Conservation (phyloP, 2,797 vertebrate genomes). For the Chiloscyllium punctatum region DNA sequence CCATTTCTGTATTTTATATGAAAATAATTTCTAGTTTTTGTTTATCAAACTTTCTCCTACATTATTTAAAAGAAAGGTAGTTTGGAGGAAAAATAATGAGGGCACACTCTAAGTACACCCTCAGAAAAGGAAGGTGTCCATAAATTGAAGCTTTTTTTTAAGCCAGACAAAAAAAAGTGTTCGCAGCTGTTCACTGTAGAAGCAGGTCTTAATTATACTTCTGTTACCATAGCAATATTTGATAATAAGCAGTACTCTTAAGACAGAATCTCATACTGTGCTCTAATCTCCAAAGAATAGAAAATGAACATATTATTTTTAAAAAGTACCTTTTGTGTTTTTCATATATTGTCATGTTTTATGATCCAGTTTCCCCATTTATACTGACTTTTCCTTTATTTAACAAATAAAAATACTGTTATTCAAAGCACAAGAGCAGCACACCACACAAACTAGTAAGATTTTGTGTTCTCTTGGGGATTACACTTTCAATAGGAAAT, state of each 20-base stretch:
- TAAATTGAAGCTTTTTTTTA: slow-evolving; percentile 27
- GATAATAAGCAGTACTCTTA: slow-evolving; percentile 33
- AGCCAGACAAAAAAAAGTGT: slow-evolving; percentile 1
- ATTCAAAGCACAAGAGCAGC: slow-evolving; percentile 2
- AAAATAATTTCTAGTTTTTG: neutral
- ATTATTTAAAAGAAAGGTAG: neutral
- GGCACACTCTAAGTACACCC: neutral
- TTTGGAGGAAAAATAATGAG: slow-evolving; percentile 30
- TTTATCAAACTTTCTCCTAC: neutral
- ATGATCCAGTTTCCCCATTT: neutral
- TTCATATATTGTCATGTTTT: slow-evolving; percentile 1
- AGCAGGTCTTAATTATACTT: slow-evolving; percentile 33
- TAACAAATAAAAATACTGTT: neutral
- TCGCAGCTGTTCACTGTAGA: slow-evolving; percentile 30
- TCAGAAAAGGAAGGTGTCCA: slow-evolving; percentile 21
- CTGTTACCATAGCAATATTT: slow-evolving; percentile 37
- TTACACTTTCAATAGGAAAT: neutral
- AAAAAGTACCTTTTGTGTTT: slow-evolving; percentile 18
- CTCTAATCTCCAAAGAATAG: slow-evolving; percentile 29
- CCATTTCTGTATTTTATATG: neutral
- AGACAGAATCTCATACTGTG: slow-evolving; percentile 17
- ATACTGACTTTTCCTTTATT: neutral
- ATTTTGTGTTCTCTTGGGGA: neutral
- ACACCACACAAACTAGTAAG: neutral
- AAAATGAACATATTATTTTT: slow-evolving; percentile 26